These are phyloP conservation scores for Ectropis crepuscularia DNA, from an alignment of 2,888 invertebrate species.

Conservation along the genomic window DNA sequence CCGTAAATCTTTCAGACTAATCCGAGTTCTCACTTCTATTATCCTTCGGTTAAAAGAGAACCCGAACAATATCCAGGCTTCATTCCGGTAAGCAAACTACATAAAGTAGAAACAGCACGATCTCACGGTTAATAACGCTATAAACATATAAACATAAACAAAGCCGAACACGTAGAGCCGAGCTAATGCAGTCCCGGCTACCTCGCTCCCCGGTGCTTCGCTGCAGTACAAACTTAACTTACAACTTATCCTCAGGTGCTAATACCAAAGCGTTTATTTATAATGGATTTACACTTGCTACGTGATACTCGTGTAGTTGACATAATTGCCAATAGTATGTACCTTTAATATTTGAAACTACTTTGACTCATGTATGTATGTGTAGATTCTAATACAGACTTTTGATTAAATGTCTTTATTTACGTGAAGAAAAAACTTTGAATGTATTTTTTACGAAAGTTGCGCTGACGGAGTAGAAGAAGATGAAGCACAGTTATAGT, in stretches of 20 bases:
- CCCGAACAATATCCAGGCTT: conserved; percentile 14
- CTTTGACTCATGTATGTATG: too few species aligned
- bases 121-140: conserved; percentile 43
- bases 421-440: too few species aligned
- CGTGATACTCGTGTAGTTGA: conserved; percentile 33
- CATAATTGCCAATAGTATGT: neutral
- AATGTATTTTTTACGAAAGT: too few species aligned
- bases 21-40: conserved; percentile 7
- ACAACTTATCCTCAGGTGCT: conserved; percentile 43
- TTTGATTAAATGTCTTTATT: too few species aligned
- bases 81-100: conserved; percentile 3
- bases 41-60: conserved; percentile 18
- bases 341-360: neutral
- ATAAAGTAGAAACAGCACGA: conserved; percentile 36
- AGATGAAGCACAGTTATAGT: too few species aligned
- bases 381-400: too few species aligned
- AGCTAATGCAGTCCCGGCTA: conserved; percentile 47
- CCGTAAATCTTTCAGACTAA: neutral
- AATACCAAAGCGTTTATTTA: conserved; percentile 37
- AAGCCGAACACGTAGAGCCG: conserved; percentile 46
- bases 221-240: conserved; percentile 38
- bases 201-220: conserved; percentile 22
- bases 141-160: conserved; percentile 51
- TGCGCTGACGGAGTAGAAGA: too few species aligned
- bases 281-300: conserved; percentile 40